Base-by-base conservation (phyloP, 2,888 invertebrate species). In the Hedychridium roseum region DNA sequence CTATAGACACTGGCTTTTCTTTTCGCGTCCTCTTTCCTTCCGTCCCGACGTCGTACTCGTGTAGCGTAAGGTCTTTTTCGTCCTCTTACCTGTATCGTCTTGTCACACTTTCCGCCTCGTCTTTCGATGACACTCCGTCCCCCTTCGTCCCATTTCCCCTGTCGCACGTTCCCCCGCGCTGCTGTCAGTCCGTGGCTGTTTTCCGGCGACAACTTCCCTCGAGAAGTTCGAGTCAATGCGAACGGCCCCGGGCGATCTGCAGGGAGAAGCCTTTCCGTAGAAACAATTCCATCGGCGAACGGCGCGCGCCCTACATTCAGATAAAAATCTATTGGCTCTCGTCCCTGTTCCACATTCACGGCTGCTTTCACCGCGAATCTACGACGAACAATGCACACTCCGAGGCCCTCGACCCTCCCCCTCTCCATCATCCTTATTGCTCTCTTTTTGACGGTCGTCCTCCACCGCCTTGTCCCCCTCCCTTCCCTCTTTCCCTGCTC, bases 301-400 rank as follows among this genome's bases (percentile, higher is more conserved):
- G 43, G 45, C 31, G 42, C n/a, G n/a, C 43, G 48, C 50, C 49
- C 43, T 44, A 43, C 47, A 53, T 50, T 23, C 18, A 42, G 57
- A 57, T 57, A 57, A 57, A 60, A 60, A 60, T 60, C 58, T 60
- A 60, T 60, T 62, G 62, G 58, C 52, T 37, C 43, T 27, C 34
- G 50, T 52, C 52, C 48, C 39, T 49, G 52, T 46, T 58, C 42
- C 43, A 51, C 44, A 61, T 61, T 54, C 57, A 31, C 46, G 21
- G 40, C 28, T 38, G 42, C 35, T 58, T 52, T 55, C 50, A 46
- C 46, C 44, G 44, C 43, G 34, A 40, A 39, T 49, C 49, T 20
- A 46, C 43, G 35, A 42, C 35, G 52, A 45, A 58, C 50, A 58
- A 54, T 52, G 55, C 43, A 30, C 34, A 28, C 26, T 26, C 38